Percentiles rank a stretch among this genome's conserved stretches.
Evolutionary conservation across 2,888 invertebrate genomes (phyloP).

Genomic region (Helleia helle): DNA sequence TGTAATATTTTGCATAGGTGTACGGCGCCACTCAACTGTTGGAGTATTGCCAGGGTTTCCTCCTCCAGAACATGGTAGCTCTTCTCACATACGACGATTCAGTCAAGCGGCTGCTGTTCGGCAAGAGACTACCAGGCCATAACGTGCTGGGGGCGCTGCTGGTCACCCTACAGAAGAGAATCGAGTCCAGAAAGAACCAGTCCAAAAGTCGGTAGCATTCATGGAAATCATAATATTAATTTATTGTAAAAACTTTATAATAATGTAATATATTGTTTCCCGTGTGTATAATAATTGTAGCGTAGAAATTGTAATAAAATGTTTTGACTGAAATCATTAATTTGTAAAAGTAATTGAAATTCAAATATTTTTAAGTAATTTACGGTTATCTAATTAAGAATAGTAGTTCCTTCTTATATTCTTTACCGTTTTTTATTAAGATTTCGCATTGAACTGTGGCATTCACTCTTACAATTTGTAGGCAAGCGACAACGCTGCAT

Average conservation of each 20-base stretch:
- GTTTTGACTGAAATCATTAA: neutral
- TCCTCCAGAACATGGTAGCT: constrained; percentile 96
- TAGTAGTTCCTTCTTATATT: no score
- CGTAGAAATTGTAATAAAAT: neutral
- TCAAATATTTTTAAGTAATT: neutral
- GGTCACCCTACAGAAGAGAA: constrained; percentile 85
- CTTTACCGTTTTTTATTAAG: neutral
- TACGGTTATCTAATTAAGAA: neutral
- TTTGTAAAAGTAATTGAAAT: neutral
- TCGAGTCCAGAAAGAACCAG: constrained; percentile 77
- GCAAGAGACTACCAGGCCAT: constrained; percentile 91
- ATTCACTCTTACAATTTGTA: no score
- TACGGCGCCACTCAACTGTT: constrained; percentile 89
- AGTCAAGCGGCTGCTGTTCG: constrained; percentile 89
- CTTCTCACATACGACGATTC: constrained; percentile 92
- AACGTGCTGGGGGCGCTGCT: constrained; percentile 89
- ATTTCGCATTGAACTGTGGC: no score
- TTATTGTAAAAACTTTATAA: neutral
- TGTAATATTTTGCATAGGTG: constrained; percentile 74
- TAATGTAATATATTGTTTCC: neutral
- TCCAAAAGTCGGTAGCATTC: constrained; percentile 53
- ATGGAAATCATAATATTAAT: constrained; percentile 1
- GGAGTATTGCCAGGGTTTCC: constrained; percentile 92
- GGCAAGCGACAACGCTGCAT: no score
- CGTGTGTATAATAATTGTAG: neutral